phyloP scores from a whole-genome alignment of 2,888 invertebrate genomes.

The Resseliella maxima region DNA sequence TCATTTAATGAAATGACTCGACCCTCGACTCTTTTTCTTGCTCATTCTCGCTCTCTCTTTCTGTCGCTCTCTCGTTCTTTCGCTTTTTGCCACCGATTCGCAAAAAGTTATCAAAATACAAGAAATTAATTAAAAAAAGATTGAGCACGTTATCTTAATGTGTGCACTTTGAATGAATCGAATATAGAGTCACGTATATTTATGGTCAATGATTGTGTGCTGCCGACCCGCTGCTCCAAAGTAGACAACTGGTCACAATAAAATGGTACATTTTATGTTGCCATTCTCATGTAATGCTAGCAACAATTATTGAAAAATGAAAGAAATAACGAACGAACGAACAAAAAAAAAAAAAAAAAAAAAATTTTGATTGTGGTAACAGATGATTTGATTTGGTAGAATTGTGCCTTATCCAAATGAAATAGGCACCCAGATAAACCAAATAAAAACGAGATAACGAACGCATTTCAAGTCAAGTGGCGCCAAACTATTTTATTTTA shows the following conservation, averaged over 20 bases:
- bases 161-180: neutral
- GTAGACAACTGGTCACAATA: neutral
- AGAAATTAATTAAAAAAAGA: constrained; percentile 10
- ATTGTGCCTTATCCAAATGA: constrained; percentile 25
- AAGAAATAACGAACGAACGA: no score
- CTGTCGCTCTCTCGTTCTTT: neutral
- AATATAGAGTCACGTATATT: neutral
- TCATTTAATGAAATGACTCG: neutral
- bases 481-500: constrained; percentile 44
- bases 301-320: no score
- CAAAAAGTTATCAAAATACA: constrained; percentile 32
- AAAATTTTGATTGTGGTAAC: neutral
- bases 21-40: neutral
- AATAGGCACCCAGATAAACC: constrained; percentile 1
- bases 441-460: constrained; percentile 52
- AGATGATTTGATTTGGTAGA: neutral
- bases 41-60: neutral
- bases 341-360: neutral
- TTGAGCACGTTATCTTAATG: constrained; percentile 2
- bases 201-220: neutral
- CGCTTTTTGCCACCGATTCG: neutral
- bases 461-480: constrained; percentile 3
- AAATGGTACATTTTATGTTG: neutral
- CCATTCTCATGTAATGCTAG: neutral
- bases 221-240: neutral